Percentiles rank a stretch among this genome's conserved stretches.
phyloP scores from a whole-genome alignment of 2,888 invertebrate species.

The Lacanobia oleracea region DNA sequence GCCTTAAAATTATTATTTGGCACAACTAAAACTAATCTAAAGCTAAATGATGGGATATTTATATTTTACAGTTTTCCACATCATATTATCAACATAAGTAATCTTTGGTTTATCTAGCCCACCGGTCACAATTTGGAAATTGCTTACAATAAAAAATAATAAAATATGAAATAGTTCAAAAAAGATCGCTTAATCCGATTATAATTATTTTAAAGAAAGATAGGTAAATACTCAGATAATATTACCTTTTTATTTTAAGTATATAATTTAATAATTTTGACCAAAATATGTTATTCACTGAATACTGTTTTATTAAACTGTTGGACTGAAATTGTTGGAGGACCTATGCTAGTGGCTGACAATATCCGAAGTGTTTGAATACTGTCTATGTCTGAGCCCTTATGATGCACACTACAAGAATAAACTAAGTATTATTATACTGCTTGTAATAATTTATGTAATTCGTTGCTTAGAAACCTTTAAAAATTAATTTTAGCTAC shows the following conservation, averaged over 20 bases:
- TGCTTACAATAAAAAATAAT: conserved; percentile 77
- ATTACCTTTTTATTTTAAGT: conserved; percentile 52
- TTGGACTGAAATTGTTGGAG: conserved; percentile 23
- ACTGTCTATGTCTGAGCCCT: conserved; percentile 54
- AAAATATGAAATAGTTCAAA: conserved; percentile 82
- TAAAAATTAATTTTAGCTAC: conserved; percentile 82
- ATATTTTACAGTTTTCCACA: conserved; percentile 86
- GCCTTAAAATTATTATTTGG: conserved; percentile 84
- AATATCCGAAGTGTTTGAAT: conserved; percentile 46
- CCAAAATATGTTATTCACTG: conserved; percentile 43
- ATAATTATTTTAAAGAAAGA: conserved; percentile 59
- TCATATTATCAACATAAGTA: conserved; percentile 78
- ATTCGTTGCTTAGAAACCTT: conserved; percentile 90
- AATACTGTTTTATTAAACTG: conserved; percentile 65
- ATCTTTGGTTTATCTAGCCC: conserved; percentile 90
- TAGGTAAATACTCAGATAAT: conserved; percentile 56
- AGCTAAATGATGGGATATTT: conserved; percentile 80
- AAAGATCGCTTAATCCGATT: conserved; percentile 75
- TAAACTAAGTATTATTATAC: conserved; percentile 57
- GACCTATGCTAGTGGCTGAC: conserved; percentile 30
- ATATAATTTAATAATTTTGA: conserved; percentile 51
- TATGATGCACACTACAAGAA: conserved; percentile 62
- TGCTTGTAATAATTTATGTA: conserved; percentile 78
- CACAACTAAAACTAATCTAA: conserved; percentile 80
- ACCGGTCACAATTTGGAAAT: conserved; percentile 82